Evolutionary conservation across 1,140 invertebrate species (phyloP).

Genomic region (Pachypsylla venusta): DNA sequence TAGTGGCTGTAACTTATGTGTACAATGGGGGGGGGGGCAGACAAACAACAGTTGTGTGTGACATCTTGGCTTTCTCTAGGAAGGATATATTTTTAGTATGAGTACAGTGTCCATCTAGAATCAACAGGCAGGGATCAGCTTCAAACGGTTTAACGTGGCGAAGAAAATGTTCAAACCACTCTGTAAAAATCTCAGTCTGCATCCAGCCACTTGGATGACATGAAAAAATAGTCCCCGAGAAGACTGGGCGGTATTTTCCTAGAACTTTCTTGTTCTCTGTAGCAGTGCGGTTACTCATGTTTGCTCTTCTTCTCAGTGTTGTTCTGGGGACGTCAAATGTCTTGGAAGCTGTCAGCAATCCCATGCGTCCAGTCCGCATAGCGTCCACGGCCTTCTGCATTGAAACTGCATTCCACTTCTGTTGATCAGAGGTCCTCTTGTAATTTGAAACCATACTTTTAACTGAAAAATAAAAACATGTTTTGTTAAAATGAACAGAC

Average conservation of each 20-base stretch:
- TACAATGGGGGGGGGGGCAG: slow-evolving; percentile 26
- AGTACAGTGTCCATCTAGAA: slow-evolving; percentile 18
- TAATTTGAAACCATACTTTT: slow-evolving; percentile 12
- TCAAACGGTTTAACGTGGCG: slow-evolving; percentile 13
- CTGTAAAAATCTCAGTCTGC: slow-evolving; percentile 23
- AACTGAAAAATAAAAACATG: no score
- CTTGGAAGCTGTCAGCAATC: slow-evolving; percentile 21
- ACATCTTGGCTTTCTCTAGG: slow-evolving; percentile 8
- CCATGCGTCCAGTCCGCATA: slow-evolving; percentile 21
- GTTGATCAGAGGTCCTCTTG: slow-evolving; percentile 9
- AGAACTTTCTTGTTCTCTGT: slow-evolving; percentile 6
- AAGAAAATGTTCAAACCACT: slow-evolving; percentile 20
- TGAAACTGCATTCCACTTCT: background rate
- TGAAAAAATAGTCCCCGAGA: slow-evolving; percentile 22
- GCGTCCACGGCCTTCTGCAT: slow-evolving; percentile 16
- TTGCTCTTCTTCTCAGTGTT: slow-evolving; percentile 17
- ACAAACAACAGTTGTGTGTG: background rate
- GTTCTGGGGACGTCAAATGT: slow-evolving; percentile 23
- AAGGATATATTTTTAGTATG: slow-evolving; percentile 18
- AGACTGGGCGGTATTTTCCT: background rate
- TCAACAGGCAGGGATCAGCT: slow-evolving; percentile 14
- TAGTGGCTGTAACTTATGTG: slow-evolving; percentile 31
- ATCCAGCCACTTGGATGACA: slow-evolving; percentile 24
- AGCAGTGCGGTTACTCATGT: background rate
- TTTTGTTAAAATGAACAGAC: no score